Percentiles rank a stretch among this genome's conserved stretches.
Conservation (phyloP, 2,888 invertebrate species). For the Herminia tarsipennalis region DNA sequence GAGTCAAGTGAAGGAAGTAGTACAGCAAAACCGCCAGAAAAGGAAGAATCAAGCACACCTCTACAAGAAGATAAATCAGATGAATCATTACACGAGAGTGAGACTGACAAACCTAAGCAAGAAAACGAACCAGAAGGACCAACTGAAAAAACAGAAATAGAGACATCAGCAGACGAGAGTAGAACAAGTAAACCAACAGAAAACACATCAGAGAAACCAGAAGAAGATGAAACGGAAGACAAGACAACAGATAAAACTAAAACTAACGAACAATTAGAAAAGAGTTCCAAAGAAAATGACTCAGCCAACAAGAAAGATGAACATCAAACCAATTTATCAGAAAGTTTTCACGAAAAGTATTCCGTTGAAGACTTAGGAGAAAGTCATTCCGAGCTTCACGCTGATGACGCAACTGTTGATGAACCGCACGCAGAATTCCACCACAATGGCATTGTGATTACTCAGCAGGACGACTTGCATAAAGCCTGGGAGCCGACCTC, state of each 20-base stretch:
- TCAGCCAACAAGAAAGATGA: background rate
- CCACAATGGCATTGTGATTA: constrained; percentile 17
- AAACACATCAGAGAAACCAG: background rate
- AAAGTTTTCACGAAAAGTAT: background rate
- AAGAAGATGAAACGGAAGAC: too few relatives aligned
- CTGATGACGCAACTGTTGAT: too few relatives aligned
- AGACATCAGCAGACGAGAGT: background rate
- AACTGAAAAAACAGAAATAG: background rate
- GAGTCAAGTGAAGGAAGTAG: too few relatives aligned
- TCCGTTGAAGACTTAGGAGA: background rate
- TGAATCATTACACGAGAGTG: background rate
- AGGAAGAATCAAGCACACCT: too few relatives aligned
- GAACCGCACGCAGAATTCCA: background rate
- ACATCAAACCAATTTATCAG: background rate
- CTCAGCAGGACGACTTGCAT: constrained; percentile 4
- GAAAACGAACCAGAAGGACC: background rate
- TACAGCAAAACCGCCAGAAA: too few relatives aligned
- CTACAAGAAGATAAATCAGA: background rate
- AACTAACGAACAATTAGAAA: background rate
- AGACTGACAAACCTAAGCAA: background rate
- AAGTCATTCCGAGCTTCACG: background rate
- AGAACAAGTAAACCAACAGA: background rate
- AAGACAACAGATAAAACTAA: too few relatives aligned
- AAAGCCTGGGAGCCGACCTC: constrained; percentile 8
- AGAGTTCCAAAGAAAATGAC: background rate